Percentiles rank a stretch among this genome's conserved stretches.
Evolutionary conservation across 2,888 invertebrate genomes (phyloP).

Genomic region (Mylabris sibirica): DNA sequence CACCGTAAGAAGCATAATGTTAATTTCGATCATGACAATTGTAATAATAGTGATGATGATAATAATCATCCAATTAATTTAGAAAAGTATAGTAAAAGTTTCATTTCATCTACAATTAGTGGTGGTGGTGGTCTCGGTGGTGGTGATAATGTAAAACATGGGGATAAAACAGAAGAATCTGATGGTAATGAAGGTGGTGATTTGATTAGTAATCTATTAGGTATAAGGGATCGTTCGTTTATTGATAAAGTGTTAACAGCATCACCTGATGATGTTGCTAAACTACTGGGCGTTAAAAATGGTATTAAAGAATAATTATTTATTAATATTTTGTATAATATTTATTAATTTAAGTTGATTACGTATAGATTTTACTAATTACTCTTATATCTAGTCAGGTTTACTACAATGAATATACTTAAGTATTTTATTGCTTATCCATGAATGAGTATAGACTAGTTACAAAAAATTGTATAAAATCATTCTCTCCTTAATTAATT

Average conservation of each 20-base stretch:
- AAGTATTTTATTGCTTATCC: conserved; percentile 40
- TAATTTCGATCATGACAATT: conserved; percentile 61
- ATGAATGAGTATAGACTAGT: conserved; percentile 51
- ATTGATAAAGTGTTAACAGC: conserved; percentile 85
- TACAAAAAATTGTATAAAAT: conserved; percentile 44
- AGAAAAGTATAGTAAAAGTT: conserved; percentile 45
- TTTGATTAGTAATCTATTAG: conserved; percentile 87
- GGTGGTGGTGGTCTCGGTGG: conserved; percentile 34
- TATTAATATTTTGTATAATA: conserved; percentile 29
- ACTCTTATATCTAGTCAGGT: conserved; percentile 56
- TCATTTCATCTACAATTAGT: conserved; percentile 34
- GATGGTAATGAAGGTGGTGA: conserved; percentile 70
- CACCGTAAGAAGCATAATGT: conserved; percentile 89
- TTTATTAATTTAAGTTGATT: conserved; percentile 13
- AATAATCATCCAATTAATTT: conserved; percentile 31
- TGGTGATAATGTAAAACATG: conserved; percentile 26
- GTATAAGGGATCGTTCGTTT: conserved; percentile 84
- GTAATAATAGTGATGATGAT: conserved; percentile 61
- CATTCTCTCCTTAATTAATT: conserved; percentile 31
- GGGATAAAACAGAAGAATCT: conserved; percentile 61
- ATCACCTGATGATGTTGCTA: conserved; percentile 85
- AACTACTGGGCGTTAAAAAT: conserved; percentile 80
- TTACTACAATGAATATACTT: conserved; percentile 51
- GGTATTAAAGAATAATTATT: conserved; percentile 51
- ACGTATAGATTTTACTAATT: conserved; percentile 25